These are phyloP conservation scores for Solea senegalensis DNA, from an alignment of 2,113 vertebrate genomes.

Conservation along the genomic window DNA sequence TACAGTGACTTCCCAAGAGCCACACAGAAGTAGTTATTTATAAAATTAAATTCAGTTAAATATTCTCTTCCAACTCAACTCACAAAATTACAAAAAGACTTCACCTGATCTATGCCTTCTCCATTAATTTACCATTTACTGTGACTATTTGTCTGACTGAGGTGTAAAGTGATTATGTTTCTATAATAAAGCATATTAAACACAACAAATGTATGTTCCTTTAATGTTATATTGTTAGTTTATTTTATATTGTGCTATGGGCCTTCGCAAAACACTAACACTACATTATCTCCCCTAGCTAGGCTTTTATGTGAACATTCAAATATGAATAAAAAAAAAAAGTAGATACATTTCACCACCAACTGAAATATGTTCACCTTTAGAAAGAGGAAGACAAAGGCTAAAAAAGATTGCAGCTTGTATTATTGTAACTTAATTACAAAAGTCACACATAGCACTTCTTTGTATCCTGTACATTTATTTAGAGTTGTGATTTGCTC, in stretches of 20 bases:
- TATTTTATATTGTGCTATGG: too few relatives aligned
- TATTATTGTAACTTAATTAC: neutral
- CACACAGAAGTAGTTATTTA: too few relatives aligned
- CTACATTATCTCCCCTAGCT: neutral
- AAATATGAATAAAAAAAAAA: neutral
- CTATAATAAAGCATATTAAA: too few relatives aligned
- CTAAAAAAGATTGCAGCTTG: neutral
- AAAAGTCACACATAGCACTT: neutral
- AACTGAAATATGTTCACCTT: neutral
- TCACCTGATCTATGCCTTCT: too few relatives aligned
- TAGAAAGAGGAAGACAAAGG: neutral
- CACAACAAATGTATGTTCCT: too few relatives aligned
- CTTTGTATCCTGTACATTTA: slow-evolving; percentile 49
- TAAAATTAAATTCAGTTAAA: too few relatives aligned
- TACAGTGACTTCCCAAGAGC: slow-evolving; percentile 18
- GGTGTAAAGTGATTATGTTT: too few relatives aligned
- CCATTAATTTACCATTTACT: too few relatives aligned
- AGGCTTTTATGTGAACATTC: neutral
- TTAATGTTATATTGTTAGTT: too few relatives aligned
- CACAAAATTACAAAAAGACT: too few relatives aligned
- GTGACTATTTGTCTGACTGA: too few relatives aligned
- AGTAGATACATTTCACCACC: neutral
- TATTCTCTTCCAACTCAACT: too few relatives aligned
- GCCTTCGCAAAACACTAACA: neutral
- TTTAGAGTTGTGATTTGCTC: slow-evolving; percentile 42